A percentile compares a stretch with the other conserved stretches of the same genome.
Conservation (phyloP, 2,113 vertebrate species). For the Puma concolor region DNA sequence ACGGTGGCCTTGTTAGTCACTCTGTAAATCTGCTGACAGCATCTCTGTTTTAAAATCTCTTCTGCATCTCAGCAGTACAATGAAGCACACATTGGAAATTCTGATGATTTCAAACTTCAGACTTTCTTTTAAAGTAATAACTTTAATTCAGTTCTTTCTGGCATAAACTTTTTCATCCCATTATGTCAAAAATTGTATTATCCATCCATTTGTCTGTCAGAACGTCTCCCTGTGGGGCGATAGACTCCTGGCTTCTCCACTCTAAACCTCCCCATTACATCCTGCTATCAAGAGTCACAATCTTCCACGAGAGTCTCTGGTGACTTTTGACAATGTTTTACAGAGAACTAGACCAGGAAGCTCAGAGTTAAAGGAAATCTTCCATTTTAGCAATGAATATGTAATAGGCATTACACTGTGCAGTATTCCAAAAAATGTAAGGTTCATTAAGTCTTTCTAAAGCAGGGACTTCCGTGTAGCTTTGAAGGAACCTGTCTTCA, state of each 20-base stretch:
- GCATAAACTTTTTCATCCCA: constrained; percentile 90
- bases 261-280: constrained; percentile 89
- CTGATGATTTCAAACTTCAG: constrained; percentile 85
- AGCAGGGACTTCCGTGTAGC: constrained; percentile 86
- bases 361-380: constrained; percentile 90
- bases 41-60: constrained; percentile 80
- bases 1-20: constrained; percentile 78
- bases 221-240: constrained; percentile 87
- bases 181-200: constrained; percentile 92
- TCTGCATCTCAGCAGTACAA: constrained; percentile 80
- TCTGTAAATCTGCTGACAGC: constrained; percentile 77
- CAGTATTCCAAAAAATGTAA: constrained; percentile 91
- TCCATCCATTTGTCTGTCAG: constrained; percentile 92
- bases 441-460: constrained; percentile 92
- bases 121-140: constrained; percentile 88
- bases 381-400: constrained; percentile 91
- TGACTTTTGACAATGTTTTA: constrained; percentile 92
- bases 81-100: constrained; percentile 78
- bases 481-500: constrained; percentile 90
- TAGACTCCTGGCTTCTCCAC: constrained; percentile 86
- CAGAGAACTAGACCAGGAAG: constrained; percentile 89
- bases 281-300: constrained; percentile 89
- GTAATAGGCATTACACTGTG: constrained; percentile 89
- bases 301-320: constrained; percentile 88
- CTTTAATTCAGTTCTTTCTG: constrained; percentile 91